Evolutionary conservation across 2,888 invertebrate genomes (phyloP).

Genomic region (Machimus rusticus): DNA sequence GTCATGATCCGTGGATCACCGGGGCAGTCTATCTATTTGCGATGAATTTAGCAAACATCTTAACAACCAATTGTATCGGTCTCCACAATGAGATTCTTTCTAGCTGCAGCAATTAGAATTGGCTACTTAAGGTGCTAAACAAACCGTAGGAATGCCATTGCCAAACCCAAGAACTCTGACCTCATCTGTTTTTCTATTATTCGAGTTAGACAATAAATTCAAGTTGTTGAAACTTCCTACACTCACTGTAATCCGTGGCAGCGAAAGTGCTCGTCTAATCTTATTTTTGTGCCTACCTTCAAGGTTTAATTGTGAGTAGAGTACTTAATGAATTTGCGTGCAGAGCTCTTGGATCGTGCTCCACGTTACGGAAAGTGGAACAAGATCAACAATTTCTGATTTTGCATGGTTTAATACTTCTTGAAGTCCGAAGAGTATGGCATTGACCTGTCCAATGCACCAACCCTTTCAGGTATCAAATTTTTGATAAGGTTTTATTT

Average conservation of each 20-base stretch:
- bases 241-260: not conserved
- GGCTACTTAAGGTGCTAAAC: slow-evolving; percentile 37
- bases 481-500: not conserved
- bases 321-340: not conserved
- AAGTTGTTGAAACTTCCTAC: not conserved
- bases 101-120: not conserved
- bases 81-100: slow-evolving; percentile 29
- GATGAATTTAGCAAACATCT: not conserved
- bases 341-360: not conserved
- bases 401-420: not conserved
- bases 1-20: slow-evolving; percentile 18
- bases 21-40: not conserved
- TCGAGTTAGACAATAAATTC: slow-evolving; percentile 1
- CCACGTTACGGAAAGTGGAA: not conserved
- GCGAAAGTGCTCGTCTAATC: not conserved
- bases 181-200: slow-evolving; percentile 7
- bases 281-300: not conserved
- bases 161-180: slow-evolving; percentile 33
- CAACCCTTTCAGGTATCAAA: not conserved
- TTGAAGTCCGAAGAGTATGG: not conserved
- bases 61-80: slow-evolving; percentile 21
- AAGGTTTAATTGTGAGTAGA: slow-evolving; percentile 1
- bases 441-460: not conserved
- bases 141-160: slow-evolving; percentile 21
- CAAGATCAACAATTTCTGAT: slow-evolving; percentile 2